Base-by-base conservation (phyloP, 2,113 vertebrate species). In the Phyllopteryx taeniolatus region DNA sequence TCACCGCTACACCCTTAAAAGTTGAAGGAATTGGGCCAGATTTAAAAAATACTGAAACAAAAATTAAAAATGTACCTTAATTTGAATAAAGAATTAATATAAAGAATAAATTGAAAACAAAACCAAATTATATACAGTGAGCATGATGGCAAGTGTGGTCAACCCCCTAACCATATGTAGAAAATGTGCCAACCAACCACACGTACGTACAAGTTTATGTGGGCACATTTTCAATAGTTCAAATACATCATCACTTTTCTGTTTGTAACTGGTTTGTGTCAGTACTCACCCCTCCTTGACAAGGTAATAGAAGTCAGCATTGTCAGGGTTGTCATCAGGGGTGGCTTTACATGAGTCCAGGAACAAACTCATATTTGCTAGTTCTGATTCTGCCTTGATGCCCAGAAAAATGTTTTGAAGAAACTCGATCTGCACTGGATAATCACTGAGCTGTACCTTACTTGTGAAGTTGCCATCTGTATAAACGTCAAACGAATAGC, bases 291-390 rank as follows among this genome's bases (percentile, higher is more conserved):
- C 92, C 12, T 92, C 79, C 33, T 79, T 75, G 73, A 93, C 86
- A 67, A 94, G 68, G 77, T 87, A 63, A 17, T 93, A 93, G 61
- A 7, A 86, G 20, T 86, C 6, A 14, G n/a, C 1, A 79, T 89
- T 90, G 0, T 81, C 72, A 0, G 90, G 85, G 81, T 92, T 80
- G 56, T 85, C 81, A 2, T 90, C 85, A 0, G 92, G 91, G n/a
- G 91, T 93, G 11, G 87, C 92, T 83, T 75, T 92, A 84, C 93
- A 94, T 0, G 92, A 93, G 27, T 93, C 91, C 0, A 94, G 88
- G 75, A 93, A 92, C 74, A 94, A 0, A 0, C 19, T 83, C 9
- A 91, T 79, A 0, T 86, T 76, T 0, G 88, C 80, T 0, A 94
- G 72, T 0, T 86, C 80, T 0, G 93, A 83, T 3, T 83, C 12